Base-by-base conservation (phyloP, 2,797 vertebrate species). In the Sardinella longiceps region DNA sequence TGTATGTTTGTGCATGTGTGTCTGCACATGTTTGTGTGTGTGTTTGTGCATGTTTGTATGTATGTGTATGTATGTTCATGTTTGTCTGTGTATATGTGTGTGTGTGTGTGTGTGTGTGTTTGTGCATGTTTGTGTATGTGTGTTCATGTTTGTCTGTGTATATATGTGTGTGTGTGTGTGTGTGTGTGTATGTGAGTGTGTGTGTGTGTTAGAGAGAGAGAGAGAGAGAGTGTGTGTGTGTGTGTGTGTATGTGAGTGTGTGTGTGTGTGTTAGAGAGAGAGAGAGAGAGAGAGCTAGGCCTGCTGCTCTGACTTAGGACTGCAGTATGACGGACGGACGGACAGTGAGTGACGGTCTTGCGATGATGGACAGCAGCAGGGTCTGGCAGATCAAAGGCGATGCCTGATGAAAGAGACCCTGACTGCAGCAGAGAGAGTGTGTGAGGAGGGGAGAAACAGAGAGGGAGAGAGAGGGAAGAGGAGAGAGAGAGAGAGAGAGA, bases 341-440 rank as follows among this genome's bases (percentile, higher is more conserved):
- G 80, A 82, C 58, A 30, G 9, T 87, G 82, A 87, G 81, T 87
- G 86, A 88, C 81, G 86, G 84, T 81, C 66, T 43, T 28, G 74
- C 30, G 80, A 86, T 84, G 84, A 87, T 53, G 83, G 84, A 85
- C 86, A 84, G 84, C 84, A 53, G 83, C 84, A 53, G 83, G 66
- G 58, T 70, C 45, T 28, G 51, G 50, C 1, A 81, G 82, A 86
- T 88, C 84, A 88, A 86, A 89, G 82, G 77, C 58, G 80, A 37
- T 63, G 80, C 84, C 83, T 81, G 88, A 89, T 88, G 80, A 88
- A 87, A 88, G 84, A 88, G 74, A 84, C 51, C 63, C 66, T 74
- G 66, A 74, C 66, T 74, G 66, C 66, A 74, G 66, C 66, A 39
- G 48, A 80, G 81, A 85, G 80, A 51, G 48, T 37, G 37, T 63